These are phyloP conservation scores for Caenorhabditis elegans DNA, from an alignment of 1,140 invertebrate species.

Conservation along the genomic window DNA sequence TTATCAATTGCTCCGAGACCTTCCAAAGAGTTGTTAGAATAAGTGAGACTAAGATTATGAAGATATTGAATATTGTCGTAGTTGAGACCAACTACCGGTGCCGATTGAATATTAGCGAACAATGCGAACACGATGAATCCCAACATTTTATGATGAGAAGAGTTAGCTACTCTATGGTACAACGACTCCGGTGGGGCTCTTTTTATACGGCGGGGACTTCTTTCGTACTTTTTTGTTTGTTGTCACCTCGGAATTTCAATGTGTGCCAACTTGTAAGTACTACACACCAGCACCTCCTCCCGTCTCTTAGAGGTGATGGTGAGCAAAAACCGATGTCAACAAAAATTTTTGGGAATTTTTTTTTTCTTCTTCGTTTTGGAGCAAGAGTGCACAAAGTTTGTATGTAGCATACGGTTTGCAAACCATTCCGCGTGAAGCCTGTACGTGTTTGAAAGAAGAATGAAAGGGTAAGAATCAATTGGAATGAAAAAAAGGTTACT, in stretches of 20 bases:
- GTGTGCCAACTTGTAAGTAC: conserved; percentile 21
- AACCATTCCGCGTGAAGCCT: too few species aligned
- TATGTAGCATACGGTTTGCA: too few species aligned
- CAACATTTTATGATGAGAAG: background rate
- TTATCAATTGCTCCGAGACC: conserved; percentile 12
- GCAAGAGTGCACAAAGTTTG: too few species aligned
- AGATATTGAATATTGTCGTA: conserved; percentile 30
- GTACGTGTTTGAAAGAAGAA: too few species aligned
- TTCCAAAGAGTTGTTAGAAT: background rate
- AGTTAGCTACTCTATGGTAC: too few species aligned
- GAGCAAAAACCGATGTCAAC: conserved; percentile 26
- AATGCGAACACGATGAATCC: background rate
- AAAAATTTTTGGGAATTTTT: background rate
- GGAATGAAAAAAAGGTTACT: too few species aligned
- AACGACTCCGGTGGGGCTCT: too few species aligned
- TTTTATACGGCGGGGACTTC: too few species aligned
- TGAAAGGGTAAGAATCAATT: too few species aligned
- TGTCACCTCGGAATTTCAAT: background rate
- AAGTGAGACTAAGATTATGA: conserved; percentile 8
- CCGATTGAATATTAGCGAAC: background rate
- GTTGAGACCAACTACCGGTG: conserved; percentile 1
- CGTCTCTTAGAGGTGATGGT: background rate
- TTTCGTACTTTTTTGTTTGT: conserved; percentile 22
- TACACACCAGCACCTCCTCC: background rate
- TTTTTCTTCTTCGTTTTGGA: too few species aligned